These are phyloP conservation scores for Cherax destructor DNA, from an alignment of 1,140 invertebrate species.

Conservation along the genomic window DNA sequence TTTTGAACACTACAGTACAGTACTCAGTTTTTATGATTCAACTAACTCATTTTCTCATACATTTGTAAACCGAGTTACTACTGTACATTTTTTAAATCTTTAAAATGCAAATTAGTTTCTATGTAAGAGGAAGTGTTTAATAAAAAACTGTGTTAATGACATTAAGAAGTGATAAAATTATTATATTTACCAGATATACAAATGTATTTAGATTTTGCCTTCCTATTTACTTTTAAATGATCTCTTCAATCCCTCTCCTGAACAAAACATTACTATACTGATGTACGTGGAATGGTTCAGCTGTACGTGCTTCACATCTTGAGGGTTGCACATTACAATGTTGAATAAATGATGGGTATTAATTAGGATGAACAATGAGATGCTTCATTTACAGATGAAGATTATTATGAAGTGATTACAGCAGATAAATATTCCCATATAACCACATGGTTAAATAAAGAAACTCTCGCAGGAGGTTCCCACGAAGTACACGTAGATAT, in stretches of 20 bases:
- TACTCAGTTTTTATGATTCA: no score
- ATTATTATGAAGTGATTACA: slow-evolving; percentile 9
- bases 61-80: no score
- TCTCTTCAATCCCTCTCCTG: not conserved
- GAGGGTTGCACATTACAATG: not conserved
- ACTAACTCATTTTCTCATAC: no score
- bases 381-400: slow-evolving; percentile 11
- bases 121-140: no score
- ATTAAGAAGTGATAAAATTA: no score
- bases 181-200: no score
- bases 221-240: not conserved
- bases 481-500: not conserved
- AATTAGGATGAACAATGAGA: slow-evolving; percentile 7
- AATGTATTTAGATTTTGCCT: no score
- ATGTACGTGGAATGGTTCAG: not conserved
- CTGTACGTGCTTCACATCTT: not conserved
- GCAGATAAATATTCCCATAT: slow-evolving; percentile 13
- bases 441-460: not conserved
- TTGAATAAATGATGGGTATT: not conserved
- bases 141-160: no score
- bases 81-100: no score
- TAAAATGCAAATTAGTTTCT: no score
- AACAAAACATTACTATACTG: not conserved
- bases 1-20: no score
- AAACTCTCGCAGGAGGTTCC: not conserved